These are phyloP conservation scores for Mystacides longicornis DNA, from an alignment of 2,888 invertebrate genomes.

Conservation along the genomic window DNA sequence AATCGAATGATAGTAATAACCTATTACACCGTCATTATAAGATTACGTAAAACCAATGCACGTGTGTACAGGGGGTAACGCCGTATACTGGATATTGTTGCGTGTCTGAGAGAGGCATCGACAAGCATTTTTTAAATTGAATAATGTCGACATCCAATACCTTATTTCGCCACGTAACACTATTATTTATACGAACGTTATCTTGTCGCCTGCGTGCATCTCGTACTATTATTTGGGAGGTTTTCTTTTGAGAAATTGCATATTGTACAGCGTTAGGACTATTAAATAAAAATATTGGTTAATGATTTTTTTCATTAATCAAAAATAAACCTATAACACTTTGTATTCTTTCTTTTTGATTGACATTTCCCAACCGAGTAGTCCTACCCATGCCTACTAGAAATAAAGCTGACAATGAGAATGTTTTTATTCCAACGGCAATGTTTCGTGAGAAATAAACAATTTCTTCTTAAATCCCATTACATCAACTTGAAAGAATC, in stretches of 20 bases:
- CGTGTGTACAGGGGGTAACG: background rate
- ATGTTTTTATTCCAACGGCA: no score
- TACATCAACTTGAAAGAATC: no score
- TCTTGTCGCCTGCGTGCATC: constrained; percentile 8
- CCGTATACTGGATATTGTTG: background rate
- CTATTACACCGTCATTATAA: background rate
- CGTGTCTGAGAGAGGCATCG: background rate
- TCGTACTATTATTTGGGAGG: constrained; percentile 23
- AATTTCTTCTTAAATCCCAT: no score
- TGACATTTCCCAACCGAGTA: background rate
- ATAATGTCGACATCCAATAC: no score
- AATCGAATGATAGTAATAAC: background rate
- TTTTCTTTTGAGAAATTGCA: constrained; percentile 24
- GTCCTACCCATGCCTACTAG: no score
- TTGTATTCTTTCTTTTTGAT: constrained; percentile 4
- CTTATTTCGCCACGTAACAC: background rate
- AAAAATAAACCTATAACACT: constrained; percentile 9
- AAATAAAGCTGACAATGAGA: no score
- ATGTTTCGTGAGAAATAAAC: no score
- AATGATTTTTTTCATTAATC: constrained; percentile 18
- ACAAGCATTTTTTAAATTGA: no score
- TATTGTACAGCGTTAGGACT: constrained; percentile 27
- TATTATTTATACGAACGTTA: background rate
- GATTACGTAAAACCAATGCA: background rate
- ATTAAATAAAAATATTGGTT: constrained; percentile 26